These are phyloP conservation scores for Lepidocyrtinus sp. DNA, from an alignment of 2,888 invertebrate genomes.

Conservation along the genomic window DNA sequence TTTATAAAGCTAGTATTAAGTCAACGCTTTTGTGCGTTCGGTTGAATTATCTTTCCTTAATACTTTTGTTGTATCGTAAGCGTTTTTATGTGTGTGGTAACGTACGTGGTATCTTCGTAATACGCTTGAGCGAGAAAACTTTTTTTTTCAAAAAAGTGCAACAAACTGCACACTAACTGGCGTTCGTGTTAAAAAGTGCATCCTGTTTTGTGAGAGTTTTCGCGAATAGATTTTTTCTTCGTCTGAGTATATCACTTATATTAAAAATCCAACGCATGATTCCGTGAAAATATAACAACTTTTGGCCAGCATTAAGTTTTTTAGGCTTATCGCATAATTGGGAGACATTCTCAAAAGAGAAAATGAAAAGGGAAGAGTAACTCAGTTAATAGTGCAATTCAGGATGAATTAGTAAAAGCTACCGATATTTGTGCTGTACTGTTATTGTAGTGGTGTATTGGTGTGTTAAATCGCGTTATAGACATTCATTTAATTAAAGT, in stretches of 20 bases:
- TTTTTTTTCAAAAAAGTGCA: conserved; percentile 21
- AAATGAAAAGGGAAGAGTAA: neutral
- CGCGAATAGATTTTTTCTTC: neutral
- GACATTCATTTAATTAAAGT: neutral
- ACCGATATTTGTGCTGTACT: neutral
- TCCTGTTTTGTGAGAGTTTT: conserved; percentile 18
- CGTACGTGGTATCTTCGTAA: neutral
- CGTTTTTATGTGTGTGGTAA: neutral
- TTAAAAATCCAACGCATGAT: neutral
- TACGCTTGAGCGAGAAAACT: neutral
- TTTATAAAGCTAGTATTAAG: neutral
- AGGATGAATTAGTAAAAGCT: neutral
- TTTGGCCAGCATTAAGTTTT: neutral
- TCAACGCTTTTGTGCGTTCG: neutral
- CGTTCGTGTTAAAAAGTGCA: conserved; percentile 7
- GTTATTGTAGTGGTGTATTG: too few relatives aligned
- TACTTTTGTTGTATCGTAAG: too few relatives aligned
- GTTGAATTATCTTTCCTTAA: too few relatives aligned
- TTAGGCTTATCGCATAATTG: neutral
- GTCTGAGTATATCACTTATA: too few relatives aligned
- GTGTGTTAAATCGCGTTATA: neutral
- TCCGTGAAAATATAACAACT: neutral
- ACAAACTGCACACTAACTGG: conserved; percentile 18
- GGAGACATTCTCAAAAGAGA: neutral
- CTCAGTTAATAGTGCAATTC: too few relatives aligned